A percentile compares a stretch with the other conserved stretches of the same genome.
Evolutionary conservation across 2,888 invertebrate species (phyloP).

Genomic region (Norana najaformis): DNA sequence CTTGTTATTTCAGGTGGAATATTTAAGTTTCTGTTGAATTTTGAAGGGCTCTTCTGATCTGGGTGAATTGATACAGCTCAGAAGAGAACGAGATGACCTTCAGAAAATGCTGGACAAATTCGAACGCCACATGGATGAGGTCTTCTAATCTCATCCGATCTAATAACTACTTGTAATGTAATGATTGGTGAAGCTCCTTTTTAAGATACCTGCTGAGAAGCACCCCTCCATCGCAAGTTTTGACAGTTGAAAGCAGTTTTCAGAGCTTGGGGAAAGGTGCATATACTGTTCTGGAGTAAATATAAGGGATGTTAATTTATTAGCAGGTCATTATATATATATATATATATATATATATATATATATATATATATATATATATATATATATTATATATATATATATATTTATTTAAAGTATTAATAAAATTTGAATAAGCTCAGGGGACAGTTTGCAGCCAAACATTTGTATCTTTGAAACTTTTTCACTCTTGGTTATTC

Average conservation of each 20-base stretch:
- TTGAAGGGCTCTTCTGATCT: constrained; percentile 18
- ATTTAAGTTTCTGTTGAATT: neutral
- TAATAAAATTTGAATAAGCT: too few species aligned
- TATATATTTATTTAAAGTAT: too few species aligned
- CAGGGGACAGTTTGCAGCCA: too few species aligned
- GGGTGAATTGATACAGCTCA: constrained; percentile 44
- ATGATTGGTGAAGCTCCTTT: neutral
- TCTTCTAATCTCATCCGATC: constrained; percentile 38
- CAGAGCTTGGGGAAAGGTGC: too few species aligned
- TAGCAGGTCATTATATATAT: too few species aligned
- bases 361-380: too few species aligned
- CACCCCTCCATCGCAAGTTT: neutral
- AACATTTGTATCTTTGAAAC: neutral
- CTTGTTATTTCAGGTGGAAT: neutral
- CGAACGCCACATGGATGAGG: constrained; percentile 63
- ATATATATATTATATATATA: too few species aligned
- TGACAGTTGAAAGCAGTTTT: neutral
- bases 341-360: too few species aligned
- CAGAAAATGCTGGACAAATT: constrained; percentile 62
- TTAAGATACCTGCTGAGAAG: neutral
- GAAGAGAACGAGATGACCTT: constrained; percentile 60
- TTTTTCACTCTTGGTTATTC: neutral
- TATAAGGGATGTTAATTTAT: too few species aligned
- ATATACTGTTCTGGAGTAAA: too few species aligned
- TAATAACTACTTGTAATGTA: neutral